Evolutionary conservation across 1,140 invertebrate genomes (phyloP).

Genomic region (Apis dorsata): DNA sequence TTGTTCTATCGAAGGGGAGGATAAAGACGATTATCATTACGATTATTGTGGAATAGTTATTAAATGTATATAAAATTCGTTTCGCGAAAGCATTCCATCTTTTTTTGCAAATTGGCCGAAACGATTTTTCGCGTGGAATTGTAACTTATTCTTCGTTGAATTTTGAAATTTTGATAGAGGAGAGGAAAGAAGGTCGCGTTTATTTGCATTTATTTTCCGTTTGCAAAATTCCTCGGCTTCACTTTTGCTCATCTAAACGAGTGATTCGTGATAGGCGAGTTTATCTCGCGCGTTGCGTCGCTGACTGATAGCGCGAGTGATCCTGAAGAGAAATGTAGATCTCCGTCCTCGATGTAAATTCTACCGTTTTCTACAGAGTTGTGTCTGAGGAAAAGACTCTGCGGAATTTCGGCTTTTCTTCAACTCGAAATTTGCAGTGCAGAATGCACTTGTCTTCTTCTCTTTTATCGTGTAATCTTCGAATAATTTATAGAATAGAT

Average conservation of each 20-base stretch:
- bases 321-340: slow-evolving; percentile 35
- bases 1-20: too few species aligned
- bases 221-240: slow-evolving; percentile 36
- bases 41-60: too few species aligned
- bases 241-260: slow-evolving; percentile 10
- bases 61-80: background rate
- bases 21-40: background rate
- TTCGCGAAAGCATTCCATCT: background rate
- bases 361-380: slow-evolving; percentile 6
- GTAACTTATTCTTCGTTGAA: background rate
- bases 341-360: slow-evolving; percentile 26
- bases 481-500: too few species aligned
- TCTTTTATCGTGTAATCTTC: too few species aligned
- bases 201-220: slow-evolving; percentile 15
- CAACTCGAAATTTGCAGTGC: background rate
- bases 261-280: slow-evolving; percentile 41
- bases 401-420: slow-evolving; percentile 12
- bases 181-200: background rate
- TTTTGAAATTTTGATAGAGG: background rate
- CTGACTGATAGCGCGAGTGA: slow-evolving; percentile 38
- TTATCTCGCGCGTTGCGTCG: slow-evolving; percentile 42
- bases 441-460: too few species aligned
- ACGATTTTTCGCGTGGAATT: background rate
- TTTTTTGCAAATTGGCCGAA: background rate
- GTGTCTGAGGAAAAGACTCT: background rate